Evolutionary conservation across 2,888 invertebrate species (phyloP).

Genomic region (Anodontia alba): DNA sequence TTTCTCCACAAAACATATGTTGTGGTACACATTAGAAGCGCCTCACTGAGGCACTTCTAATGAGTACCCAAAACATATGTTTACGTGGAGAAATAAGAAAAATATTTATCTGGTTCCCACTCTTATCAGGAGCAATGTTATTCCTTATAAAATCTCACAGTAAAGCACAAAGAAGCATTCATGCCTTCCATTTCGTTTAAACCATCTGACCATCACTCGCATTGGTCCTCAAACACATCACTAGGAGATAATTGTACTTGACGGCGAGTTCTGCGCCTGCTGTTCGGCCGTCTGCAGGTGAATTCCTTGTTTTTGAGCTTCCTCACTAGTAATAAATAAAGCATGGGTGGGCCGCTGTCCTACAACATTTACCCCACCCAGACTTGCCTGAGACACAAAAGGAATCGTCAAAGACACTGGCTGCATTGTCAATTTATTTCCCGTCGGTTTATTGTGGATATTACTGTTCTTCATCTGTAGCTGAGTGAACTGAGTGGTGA

Average conservation of each 20-base stretch:
- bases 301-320: slow-evolving; percentile 66
- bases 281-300: slow-evolving; percentile 63
- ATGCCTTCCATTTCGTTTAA: neutral
- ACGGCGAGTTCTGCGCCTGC: slow-evolving; percentile 46
- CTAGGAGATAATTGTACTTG: slow-evolving; percentile 53
- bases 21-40: too few relatives aligned
- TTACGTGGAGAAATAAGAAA: too few relatives aligned
- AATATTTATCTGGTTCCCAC: too few relatives aligned
- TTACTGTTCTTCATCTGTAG: slow-evolving; percentile 70
- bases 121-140: too few relatives aligned
- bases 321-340: slow-evolving; percentile 71
- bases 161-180: neutral
- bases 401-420: slow-evolving; percentile 76
- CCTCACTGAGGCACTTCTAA: too few relatives aligned
- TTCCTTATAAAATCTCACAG: too few relatives aligned
- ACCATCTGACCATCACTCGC: neutral
- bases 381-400: slow-evolving; percentile 61
- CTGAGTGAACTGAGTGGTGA: slow-evolving; percentile 71
- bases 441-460: slow-evolving; percentile 63
- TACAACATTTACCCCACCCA: slow-evolving; percentile 57
- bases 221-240: slow-evolving; percentile 17
- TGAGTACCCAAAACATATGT: too few relatives aligned
- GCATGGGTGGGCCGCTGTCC: slow-evolving; percentile 66
- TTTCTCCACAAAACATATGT: too few relatives aligned
- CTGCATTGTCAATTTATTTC: slow-evolving; percentile 74